Evolutionary conservation across 2,888 invertebrate genomes (phyloP).

Genomic region (Argyresthia goedartella): DNA sequence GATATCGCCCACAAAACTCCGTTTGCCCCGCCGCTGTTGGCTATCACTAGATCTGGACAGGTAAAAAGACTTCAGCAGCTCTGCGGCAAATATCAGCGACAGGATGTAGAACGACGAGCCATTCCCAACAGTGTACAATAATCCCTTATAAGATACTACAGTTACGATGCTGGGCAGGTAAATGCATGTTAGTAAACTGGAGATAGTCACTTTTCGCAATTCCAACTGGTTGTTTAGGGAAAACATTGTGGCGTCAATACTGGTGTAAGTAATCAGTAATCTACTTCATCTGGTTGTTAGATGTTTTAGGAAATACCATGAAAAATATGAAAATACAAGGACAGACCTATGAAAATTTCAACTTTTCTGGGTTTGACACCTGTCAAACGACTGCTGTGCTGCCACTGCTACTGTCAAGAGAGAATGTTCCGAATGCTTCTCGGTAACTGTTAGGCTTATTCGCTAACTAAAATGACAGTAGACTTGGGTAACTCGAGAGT

Average conservation of each 20-base stretch:
- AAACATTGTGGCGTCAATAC: conserved; percentile 41
- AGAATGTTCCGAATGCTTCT: no score
- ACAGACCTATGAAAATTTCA: no score
- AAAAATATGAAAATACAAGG: no score
- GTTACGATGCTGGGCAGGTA: conserved; percentile 72
- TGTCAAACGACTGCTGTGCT: no score
- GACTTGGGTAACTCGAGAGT: no score
- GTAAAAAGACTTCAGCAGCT: conserved; percentile 68
- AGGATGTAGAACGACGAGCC: conserved; percentile 57
- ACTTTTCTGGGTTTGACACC: no score
- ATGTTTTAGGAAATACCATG: no score
- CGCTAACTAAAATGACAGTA: no score
- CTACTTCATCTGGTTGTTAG: no score
- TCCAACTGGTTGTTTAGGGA: conserved; percentile 47
- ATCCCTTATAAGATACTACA: conserved; percentile 67
- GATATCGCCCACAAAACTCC: conserved; percentile 54
- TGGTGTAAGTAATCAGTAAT: no score
- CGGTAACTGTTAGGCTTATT: no score
- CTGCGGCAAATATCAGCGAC: conserved; percentile 55
- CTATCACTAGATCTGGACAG: conserved; percentile 30
- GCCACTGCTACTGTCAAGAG: no score
- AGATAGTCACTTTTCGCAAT: conserved; percentile 50
- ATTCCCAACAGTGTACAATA: conserved; percentile 73
- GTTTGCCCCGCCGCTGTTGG: conserved; percentile 45
- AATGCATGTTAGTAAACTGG: conserved; percentile 72